Percentiles rank a stretch among this genome's conserved stretches.
phyloP scores from a whole-genome alignment of 2,888 invertebrate genomes.

The Idaea biselata region DNA sequence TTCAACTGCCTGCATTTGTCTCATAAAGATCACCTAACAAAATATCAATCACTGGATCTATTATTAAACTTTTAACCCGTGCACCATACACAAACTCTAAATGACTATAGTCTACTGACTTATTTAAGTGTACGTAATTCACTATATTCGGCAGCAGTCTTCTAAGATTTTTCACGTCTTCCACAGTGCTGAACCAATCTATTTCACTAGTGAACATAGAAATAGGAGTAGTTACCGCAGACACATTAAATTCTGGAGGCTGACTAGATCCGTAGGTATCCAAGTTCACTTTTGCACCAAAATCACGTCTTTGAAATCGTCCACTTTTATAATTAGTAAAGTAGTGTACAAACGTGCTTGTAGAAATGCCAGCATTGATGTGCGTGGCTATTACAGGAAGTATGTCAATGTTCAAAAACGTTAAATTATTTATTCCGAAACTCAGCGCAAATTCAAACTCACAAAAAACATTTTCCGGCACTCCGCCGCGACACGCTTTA shows the following conservation, averaged over 20 bases:
- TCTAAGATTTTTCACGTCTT: conserved; percentile 47
- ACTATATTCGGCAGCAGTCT: conserved; percentile 48
- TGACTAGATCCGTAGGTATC: conserved; percentile 40
- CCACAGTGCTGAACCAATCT: conserved; percentile 59
- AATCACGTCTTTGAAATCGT: conserved; percentile 60
- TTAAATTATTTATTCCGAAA: conserved; percentile 53
- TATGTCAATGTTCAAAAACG: conserved; percentile 46
- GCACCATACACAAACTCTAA: conserved; percentile 65
- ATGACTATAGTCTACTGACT: conserved; percentile 59
- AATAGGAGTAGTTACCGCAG: conserved; percentile 50
- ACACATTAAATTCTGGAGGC: conserved; percentile 58
- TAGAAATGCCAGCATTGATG: conserved; percentile 60
- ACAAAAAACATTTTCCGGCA: conserved; percentile 49
- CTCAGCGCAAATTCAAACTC: conserved; percentile 52
- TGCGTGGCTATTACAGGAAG: conserved; percentile 62
- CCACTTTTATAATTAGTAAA: conserved; percentile 57
- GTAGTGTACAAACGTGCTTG: conserved; percentile 59
- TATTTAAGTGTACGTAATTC: conserved; percentile 45
- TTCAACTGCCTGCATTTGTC: not conserved
- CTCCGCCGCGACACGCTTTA: conserved; percentile 44
- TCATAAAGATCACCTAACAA: conserved; percentile 27
- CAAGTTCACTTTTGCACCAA: conserved; percentile 46
- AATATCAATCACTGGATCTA: conserved; percentile 49
- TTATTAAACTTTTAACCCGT: conserved; percentile 52
- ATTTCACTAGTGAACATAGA: conserved; percentile 56